Percentiles rank a stretch among this genome's conserved stretches.
Conservation (phyloP, 2,797 vertebrate species). For the Sebastes kiyomatsui region DNA sequence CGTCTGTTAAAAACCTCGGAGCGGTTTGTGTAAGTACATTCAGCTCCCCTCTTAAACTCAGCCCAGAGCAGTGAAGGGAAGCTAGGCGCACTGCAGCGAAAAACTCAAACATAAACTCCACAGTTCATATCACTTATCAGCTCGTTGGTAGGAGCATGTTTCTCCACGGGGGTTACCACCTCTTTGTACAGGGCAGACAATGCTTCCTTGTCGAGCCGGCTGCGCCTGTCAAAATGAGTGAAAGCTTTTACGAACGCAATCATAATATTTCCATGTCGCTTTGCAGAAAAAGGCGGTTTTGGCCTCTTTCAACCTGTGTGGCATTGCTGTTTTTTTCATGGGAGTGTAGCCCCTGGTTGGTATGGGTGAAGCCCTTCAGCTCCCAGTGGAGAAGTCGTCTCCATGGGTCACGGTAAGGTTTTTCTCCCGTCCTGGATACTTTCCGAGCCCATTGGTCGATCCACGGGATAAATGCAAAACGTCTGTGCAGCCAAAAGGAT, state of each 20-base stretch:
- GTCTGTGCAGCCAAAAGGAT: slow-evolving; percentile 28
- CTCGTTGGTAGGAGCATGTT: slow-evolving; percentile 60
- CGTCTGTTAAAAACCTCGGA: slow-evolving; percentile 18
- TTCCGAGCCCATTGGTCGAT: slow-evolving; percentile 1
- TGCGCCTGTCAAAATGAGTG: slow-evolving; percentile 61
- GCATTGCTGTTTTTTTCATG: slow-evolving; percentile 54
- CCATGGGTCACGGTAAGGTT: slow-evolving; percentile 58
- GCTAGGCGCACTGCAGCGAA: slow-evolving; percentile 21
- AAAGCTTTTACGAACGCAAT: slow-evolving; percentile 65
- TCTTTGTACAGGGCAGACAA: slow-evolving; percentile 46
- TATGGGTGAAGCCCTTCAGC: slow-evolving; percentile 43
- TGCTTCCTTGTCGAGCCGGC: slow-evolving; percentile 53
- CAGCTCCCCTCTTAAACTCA: background rate
- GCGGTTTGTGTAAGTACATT: background rate
- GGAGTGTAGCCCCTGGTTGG: slow-evolving; percentile 44
- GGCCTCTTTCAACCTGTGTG: slow-evolving; percentile 74
- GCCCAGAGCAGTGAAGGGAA: slow-evolving; percentile 19
- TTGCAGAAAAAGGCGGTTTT: slow-evolving; percentile 12
- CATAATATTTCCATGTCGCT: slow-evolving; percentile 66
- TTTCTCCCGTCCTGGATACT: slow-evolving; percentile 24
- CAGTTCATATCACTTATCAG: slow-evolving; percentile 73
- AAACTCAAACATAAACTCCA: slow-evolving; percentile 60
- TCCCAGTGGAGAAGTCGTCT: slow-evolving; percentile 57
- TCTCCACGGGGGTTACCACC: slow-evolving; percentile 32
- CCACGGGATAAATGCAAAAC: slow-evolving; percentile 52